Percentiles rank a stretch among this genome's conserved stretches.
These are phyloP conservation scores for Rhinichthys klamathensis DNA, from an alignment of 2,113 vertebrate species.

Conservation along the genomic window DNA sequence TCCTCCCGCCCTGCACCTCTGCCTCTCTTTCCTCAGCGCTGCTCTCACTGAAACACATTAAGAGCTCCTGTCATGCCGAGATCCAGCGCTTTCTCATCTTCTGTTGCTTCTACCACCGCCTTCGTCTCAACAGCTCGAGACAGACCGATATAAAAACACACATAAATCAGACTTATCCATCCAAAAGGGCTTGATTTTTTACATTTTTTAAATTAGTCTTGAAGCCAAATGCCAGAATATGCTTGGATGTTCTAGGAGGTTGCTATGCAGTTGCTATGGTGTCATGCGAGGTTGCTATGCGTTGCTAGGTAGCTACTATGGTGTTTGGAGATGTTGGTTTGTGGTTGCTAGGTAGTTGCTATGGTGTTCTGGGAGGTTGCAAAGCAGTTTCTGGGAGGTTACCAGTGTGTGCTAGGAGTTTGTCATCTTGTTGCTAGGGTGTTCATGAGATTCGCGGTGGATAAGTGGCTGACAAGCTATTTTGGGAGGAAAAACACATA, in stretches of 20 bases:
- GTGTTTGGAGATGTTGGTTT: no score
- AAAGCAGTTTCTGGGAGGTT: no score
- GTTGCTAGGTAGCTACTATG: no score
- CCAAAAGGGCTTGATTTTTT: background rate
- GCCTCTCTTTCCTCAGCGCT: background rate
- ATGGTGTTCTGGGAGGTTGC: no score
- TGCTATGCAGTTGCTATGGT: no score
- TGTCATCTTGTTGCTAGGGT: no score
- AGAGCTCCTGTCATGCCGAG: background rate
- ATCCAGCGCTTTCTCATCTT: background rate
- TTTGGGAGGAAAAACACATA: no score
- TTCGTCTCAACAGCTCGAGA: background rate
- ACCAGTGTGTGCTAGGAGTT: no score
- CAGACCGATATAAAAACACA: background rate
- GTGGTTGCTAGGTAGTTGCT: no score
- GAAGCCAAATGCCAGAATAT: background rate
- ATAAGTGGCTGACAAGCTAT: no score
- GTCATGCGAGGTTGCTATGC: no score
- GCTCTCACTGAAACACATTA: constrained; percentile 1
- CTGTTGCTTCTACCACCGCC: background rate
- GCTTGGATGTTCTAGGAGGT: background rate
- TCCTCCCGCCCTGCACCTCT: background rate
- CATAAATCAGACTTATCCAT: background rate
- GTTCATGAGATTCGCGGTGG: no score
- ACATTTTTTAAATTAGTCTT: background rate